Base-by-base conservation (phyloP, 2,888 invertebrate species). In the Macaria notata region DNA sequence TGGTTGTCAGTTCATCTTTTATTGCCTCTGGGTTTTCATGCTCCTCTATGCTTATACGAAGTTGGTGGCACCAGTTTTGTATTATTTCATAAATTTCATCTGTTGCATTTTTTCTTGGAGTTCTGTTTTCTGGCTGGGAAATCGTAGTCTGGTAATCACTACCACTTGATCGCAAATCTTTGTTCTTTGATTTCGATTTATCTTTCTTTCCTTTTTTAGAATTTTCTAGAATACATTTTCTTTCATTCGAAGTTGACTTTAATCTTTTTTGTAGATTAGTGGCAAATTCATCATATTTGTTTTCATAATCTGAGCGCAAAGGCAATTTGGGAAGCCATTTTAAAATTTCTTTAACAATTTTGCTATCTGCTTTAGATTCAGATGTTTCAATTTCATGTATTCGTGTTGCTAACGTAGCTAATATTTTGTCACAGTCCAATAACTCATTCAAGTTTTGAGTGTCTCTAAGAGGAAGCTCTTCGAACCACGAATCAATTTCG, bases 401-500 rank as follows among this genome's bases (percentile, higher is more conserved):
- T 65, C 71, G 75, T 58, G 79, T 81, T 3, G 83, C 73, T 31
- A 87, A 68, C 49, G 77, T 66, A 3, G 75, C 65, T 48, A 81
- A 53, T 59, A 83, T 80, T 68, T 79, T 70, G 52, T 86, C 78
- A 57, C 78, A 66, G 44, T 80, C 73, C 38, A 82, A 61, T 54
- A 77, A 45, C 45, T 83, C 81, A 8, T 31, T 59, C n/a, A 75
- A 1, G 19, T 62, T 66, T 31, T 56, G 41, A 7, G 75, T 50
- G 52, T 73, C 61, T 59, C 54, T 68, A 7, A 86, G 30, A 3
- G 85, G 84, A 42, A 86, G 62, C 8, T 69, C 63, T 59, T 79
- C 73, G 65, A 80, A 80, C 86, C 86, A 86, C 31, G 56, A 60
- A 6, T 83, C 78, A 38, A 86, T 72, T 73, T 78, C 83, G 66